Evolutionary conservation across 1,140 invertebrate genomes (phyloP).

Genomic region (Drosophila murphyi): DNA sequence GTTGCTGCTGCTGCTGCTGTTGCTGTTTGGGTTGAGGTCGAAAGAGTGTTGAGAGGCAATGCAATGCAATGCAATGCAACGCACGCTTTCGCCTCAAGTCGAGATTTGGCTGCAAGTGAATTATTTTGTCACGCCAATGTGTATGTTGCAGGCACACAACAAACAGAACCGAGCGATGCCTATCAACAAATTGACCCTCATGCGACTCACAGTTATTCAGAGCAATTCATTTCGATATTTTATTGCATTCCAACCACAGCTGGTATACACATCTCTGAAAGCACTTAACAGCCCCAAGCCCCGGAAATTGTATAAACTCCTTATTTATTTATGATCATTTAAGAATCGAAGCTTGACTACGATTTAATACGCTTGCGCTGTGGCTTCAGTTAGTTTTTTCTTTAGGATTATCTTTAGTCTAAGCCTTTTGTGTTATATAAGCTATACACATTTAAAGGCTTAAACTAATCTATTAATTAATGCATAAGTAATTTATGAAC

Average conservation of each 20-base stretch:
- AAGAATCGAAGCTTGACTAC: too few relatives aligned
- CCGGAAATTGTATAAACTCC: too few relatives aligned
- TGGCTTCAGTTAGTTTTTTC: too few relatives aligned
- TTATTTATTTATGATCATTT: too few relatives aligned
- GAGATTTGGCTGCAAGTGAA: conserved; percentile 22
- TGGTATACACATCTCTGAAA: not conserved
- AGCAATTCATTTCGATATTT: conserved; percentile 41
- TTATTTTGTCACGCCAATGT: conserved; percentile 56
- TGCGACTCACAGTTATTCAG: conserved; percentile 21
- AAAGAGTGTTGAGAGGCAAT: not conserved
- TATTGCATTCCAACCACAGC: conserved; percentile 19
- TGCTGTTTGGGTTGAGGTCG: conserved; percentile 1
- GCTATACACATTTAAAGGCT: too few relatives aligned
- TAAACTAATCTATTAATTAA: too few relatives aligned
- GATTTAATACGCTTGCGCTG: too few relatives aligned
- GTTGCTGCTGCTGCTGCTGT: too few relatives aligned
- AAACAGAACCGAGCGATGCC: conserved; percentile 26
- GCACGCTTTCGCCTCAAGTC: conserved; percentile 25
- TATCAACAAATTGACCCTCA: conserved; percentile 61
- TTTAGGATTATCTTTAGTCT: too few relatives aligned
- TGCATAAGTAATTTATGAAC: too few relatives aligned
- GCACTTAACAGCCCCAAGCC: conserved; percentile 3
- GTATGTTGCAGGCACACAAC: conserved; percentile 46
- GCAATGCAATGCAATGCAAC: not conserved
- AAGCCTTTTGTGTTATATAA: too few relatives aligned